A percentile compares a stretch with the other conserved stretches of the same genome.
Evolutionary conservation across 2,113 vertebrate species (phyloP).

Genomic region (Mastomys natalensis): DNA sequence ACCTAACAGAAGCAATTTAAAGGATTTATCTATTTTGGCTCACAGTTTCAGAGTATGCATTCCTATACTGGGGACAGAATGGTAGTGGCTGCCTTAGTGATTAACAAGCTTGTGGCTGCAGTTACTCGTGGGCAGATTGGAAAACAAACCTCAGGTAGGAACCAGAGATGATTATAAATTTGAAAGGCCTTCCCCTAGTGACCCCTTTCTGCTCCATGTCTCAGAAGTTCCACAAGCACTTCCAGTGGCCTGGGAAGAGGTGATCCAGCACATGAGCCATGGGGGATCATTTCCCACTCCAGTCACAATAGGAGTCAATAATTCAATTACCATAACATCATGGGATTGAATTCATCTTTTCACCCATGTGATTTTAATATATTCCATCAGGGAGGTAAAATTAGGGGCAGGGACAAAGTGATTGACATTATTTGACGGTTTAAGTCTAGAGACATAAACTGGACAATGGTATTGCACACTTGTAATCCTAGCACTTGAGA

Average conservation of each 20-base stretch:
- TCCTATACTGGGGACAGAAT: background rate
- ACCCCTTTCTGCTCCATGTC: background rate
- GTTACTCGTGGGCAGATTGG: background rate
- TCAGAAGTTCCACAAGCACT: background rate
- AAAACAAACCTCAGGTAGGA: background rate
- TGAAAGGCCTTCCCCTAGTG: background rate
- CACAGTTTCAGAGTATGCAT: background rate
- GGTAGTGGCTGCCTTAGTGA: background rate
- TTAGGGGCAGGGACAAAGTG: background rate
- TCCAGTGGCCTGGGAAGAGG: background rate
- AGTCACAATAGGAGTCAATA: background rate
- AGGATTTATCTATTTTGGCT: background rate
- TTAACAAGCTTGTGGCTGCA: background rate
- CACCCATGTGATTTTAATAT: background rate
- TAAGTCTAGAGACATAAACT: background rate
- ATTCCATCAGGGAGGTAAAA: background rate
- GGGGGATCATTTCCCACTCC: background rate
- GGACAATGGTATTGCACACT: background rate
- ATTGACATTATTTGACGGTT: background rate
- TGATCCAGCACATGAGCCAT: too few species aligned
- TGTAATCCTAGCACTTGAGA: background rate
- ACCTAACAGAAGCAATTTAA: background rate
- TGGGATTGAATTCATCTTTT: background rate
- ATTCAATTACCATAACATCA: background rate
- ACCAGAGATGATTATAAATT: background rate